Evolutionary conservation across 2,888 invertebrate species (phyloP).

Genomic region (Chelonus formosanus): DNA sequence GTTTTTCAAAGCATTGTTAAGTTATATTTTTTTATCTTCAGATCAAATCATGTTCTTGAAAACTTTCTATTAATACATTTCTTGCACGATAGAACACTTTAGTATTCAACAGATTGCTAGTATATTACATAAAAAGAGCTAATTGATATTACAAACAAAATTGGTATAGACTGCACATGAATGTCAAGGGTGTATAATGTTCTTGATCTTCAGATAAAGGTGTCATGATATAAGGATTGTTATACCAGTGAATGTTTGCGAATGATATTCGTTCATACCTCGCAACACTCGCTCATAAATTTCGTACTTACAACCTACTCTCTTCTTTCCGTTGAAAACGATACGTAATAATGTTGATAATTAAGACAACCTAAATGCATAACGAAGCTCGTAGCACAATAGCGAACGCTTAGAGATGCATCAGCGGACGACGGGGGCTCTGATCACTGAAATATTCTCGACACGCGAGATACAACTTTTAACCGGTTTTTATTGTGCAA

Average conservation of each 20-base stretch:
- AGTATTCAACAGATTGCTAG: too few relatives aligned
- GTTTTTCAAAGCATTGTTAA: too few relatives aligned
- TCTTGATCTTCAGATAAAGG: constrained; percentile 50
- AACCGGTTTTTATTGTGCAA: constrained; percentile 38
- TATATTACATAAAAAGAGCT: too few relatives aligned
- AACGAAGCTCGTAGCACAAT: constrained; percentile 47
- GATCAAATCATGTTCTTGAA: too few relatives aligned
- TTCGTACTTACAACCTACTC: constrained; percentile 8
- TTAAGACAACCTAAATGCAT: constrained; percentile 52
- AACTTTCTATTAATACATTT: too few relatives aligned
- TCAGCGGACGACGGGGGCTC: constrained; percentile 30
- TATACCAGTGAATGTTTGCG: background rate
- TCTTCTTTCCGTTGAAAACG: constrained; percentile 30
- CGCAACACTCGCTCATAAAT: background rate
- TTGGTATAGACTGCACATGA: background rate
- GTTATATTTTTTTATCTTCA: too few relatives aligned
- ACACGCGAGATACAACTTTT: constrained; percentile 36
- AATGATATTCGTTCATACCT: background rate
- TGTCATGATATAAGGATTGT: constrained; percentile 7
- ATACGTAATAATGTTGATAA: constrained; percentile 48
- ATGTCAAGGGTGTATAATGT: constrained; percentile 48
- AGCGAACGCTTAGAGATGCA: constrained; percentile 38
- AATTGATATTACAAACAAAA: too few relatives aligned
- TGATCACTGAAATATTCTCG: constrained; percentile 45
- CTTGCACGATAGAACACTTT: too few relatives aligned